Base-by-base conservation (phyloP, 2,113 vertebrate species). In the Papio anubis region DNA sequence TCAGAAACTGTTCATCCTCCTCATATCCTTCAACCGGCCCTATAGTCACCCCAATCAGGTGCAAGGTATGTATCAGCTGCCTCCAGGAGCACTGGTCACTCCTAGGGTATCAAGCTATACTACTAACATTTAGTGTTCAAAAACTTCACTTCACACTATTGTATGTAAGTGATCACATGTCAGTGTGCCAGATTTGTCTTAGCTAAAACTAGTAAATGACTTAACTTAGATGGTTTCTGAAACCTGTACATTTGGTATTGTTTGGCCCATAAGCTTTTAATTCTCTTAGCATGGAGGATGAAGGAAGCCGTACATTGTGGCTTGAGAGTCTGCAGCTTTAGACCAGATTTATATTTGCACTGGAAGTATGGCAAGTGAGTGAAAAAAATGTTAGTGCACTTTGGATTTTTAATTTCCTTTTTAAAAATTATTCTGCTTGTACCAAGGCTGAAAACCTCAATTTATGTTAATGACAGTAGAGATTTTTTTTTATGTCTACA, bases 261-360 rank as follows among this genome's bases (percentile, higher is more conserved):
- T 98, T 98, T 98, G 98, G 98, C 98, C 98, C 98, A 97, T 94
- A 38, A 95, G 93, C 98, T 98, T 98, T 98, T 97, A 90, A 98
- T 97, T 97, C 98, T 98, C 98, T 98, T 97, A 98, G 97, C 97
- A 97, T 87, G 97, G 98, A 98, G 97, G 97, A 98, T 95, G 10
- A 96, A 98, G 97, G 97, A 98, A 96, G 97, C 98, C 98, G 98
- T 98, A 98, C 96, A 96, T 99, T 99, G 98, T 99, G 96, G 98
- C 98, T 99, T 98, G 97, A 98, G 95, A 94, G 97, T 99, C 96
- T 98, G 98, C 98, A 98, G 98, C 98, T 99, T 99, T 98, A 99
- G 99, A 99, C 99, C 99, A 99, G 99, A 99, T 98, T 96, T 98
- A 98, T 99, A 98, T 99, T 99, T 99, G 99, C 99, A 99, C 99